These are phyloP conservation scores for Melikaiella ostensackeni DNA, from an alignment of 2,888 invertebrate genomes.

Conservation along the genomic window DNA sequence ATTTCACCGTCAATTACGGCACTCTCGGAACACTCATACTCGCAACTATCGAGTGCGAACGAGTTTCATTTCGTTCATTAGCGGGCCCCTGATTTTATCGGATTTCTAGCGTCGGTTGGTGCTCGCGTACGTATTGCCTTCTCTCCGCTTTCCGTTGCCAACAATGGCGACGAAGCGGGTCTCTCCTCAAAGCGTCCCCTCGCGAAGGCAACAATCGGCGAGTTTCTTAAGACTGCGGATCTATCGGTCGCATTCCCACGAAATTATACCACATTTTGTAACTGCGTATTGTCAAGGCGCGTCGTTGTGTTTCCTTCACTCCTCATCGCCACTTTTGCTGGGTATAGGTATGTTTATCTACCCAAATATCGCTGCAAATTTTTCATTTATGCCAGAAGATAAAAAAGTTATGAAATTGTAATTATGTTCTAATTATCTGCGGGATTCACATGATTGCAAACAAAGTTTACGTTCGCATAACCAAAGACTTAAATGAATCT, in stretches of 20 bases:
- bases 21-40: slow-evolving; percentile 53
- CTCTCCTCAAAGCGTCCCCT: slow-evolving; percentile 38
- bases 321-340: slow-evolving; percentile 13
- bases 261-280: slow-evolving; percentile 68
- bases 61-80: slow-evolving; percentile 71
- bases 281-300: slow-evolving; percentile 59
- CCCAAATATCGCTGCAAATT: slow-evolving; percentile 10
- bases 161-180: slow-evolving; percentile 54
- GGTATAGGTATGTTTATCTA: neutral
- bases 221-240: slow-evolving; percentile 61
- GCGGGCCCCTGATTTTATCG: slow-evolving; percentile 65
- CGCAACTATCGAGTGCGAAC: slow-evolving; percentile 61
- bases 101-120: slow-evolving; percentile 57
- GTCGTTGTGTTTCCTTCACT: slow-evolving; percentile 23
- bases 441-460: neutral
- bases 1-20: slow-evolving; percentile 65
- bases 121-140: slow-evolving; percentile 29
- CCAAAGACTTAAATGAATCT: neutral
- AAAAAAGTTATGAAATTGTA: slow-evolving; percentile 32
- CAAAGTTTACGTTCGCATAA: neutral
- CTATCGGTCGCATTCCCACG: slow-evolving; percentile 64
- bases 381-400: slow-evolving; percentile 16
- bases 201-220: slow-evolving; percentile 58
- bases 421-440: neutral
- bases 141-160: slow-evolving; percentile 42